These are phyloP conservation scores for Calidris pygmaea DNA, from an alignment of 2,113 vertebrate genomes.

Conservation along the genomic window DNA sequence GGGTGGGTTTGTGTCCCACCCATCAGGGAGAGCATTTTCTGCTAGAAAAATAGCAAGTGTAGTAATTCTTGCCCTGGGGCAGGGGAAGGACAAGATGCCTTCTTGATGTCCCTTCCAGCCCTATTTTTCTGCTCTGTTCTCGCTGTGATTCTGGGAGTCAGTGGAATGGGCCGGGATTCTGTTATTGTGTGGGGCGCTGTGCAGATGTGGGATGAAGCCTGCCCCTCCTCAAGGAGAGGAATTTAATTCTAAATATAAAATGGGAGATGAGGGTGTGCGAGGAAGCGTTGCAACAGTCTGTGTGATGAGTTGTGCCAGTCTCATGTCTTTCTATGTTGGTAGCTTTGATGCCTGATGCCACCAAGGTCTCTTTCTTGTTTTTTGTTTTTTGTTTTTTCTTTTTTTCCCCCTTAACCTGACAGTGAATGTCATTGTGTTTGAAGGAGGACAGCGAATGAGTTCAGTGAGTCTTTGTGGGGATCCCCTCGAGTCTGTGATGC, in stretches of 20 bases:
- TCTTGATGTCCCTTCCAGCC: constrained; percentile 42
- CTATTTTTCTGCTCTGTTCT: neutral
- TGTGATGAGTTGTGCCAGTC: neutral
- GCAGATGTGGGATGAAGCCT: neutral
- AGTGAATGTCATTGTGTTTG: neutral
- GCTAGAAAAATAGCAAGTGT: neutral
- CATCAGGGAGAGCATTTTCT: neutral
- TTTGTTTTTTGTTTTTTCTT: no score
- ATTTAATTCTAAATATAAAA: neutral
- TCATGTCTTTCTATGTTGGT: accelerated
- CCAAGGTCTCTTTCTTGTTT: neutral
- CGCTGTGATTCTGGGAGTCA: neutral
- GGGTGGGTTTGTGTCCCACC: constrained; percentile 23
- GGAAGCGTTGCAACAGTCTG: neutral
- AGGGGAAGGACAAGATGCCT: neutral
- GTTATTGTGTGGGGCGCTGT: neutral
- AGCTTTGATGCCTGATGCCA: neutral
- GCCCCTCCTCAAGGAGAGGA: neutral
- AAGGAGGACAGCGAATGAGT: neutral
- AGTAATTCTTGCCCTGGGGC: neutral
- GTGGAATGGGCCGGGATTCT: neutral
- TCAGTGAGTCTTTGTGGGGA: neutral
- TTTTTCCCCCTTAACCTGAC: neutral
- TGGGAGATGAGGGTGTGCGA: accelerated
- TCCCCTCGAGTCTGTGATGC: neutral